Conservation (phyloP, 2,113 vertebrate genomes). For the Ciconia boyciana region DNA sequence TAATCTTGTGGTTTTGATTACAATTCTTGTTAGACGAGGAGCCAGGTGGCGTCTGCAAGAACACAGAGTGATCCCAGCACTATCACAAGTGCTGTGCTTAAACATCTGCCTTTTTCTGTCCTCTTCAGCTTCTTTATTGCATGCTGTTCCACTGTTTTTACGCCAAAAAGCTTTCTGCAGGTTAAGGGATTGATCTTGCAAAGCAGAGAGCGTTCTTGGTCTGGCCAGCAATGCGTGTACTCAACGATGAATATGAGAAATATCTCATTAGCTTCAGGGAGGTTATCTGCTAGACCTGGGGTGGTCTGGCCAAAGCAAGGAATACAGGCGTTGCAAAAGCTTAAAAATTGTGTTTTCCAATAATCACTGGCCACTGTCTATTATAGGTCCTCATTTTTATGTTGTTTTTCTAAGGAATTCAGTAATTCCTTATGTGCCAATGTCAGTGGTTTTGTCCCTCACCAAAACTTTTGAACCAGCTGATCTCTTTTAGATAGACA, state of each 20-base stretch:
- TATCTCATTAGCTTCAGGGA: neutral
- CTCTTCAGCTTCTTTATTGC: neutral
- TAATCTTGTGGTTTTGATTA: neutral
- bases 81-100: neutral
- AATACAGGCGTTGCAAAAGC: neutral
- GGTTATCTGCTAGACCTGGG: neutral
- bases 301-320: neutral
- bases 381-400: neutral
- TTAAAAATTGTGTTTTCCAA: neutral
- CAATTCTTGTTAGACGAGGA: neutral
- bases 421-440: neutral
- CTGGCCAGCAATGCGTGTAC: neutral
- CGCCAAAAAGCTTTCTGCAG: neutral
- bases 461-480: neutral
- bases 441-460: neutral
- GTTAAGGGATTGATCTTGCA: neutral
- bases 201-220: neutral
- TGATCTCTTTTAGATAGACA: neutral
- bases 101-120: neutral
- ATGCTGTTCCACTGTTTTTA: neutral
- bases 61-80: neutral
- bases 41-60: neutral
- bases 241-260: neutral
- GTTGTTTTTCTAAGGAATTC: neutral
- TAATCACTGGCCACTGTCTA: neutral